phyloP scores from a whole-genome alignment of 2,113 vertebrate genomes.

The Apteryx owenii region DNA sequence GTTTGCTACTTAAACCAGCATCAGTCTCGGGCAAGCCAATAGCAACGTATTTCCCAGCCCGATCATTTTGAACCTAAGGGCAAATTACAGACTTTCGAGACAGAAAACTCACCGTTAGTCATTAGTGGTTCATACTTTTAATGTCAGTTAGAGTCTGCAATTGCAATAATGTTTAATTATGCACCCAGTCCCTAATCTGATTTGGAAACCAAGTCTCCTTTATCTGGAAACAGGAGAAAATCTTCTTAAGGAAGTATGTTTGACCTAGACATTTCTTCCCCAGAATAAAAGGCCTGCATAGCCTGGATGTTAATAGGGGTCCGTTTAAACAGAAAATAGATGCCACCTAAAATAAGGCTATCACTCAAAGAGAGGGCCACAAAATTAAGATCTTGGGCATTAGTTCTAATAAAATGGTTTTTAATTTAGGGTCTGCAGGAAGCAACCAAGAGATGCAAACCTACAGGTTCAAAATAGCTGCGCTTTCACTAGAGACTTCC shows the following conservation, averaged over 20 bases:
- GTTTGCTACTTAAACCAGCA: accelerated
- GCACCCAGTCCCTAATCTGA: background rate
- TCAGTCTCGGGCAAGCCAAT: accelerated
- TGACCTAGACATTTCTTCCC: background rate
- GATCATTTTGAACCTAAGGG: background rate
- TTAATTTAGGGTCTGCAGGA: accelerated
- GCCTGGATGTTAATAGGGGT: accelerated
- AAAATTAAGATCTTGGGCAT: accelerated
- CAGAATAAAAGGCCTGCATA: background rate
- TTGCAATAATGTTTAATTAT: background rate
- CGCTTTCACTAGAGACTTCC: background rate
- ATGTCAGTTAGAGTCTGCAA: background rate
- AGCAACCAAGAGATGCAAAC: background rate
- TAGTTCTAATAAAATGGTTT: accelerated
- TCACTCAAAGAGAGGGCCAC: accelerated
- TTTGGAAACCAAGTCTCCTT: background rate
- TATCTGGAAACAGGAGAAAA: background rate
- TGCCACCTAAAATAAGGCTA: accelerated
- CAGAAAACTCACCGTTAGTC: accelerated
- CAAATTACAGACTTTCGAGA: accelerated
- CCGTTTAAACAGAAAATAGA: accelerated
- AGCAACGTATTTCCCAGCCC: too few relatives aligned
- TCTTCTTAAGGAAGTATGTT: background rate
- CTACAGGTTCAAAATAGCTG: accelerated
- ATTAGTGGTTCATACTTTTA: accelerated